These are phyloP conservation scores for Corythornis leucogaster DNA, from an alignment of 2,797 vertebrate genomes.

Conservation along the genomic window DNA sequence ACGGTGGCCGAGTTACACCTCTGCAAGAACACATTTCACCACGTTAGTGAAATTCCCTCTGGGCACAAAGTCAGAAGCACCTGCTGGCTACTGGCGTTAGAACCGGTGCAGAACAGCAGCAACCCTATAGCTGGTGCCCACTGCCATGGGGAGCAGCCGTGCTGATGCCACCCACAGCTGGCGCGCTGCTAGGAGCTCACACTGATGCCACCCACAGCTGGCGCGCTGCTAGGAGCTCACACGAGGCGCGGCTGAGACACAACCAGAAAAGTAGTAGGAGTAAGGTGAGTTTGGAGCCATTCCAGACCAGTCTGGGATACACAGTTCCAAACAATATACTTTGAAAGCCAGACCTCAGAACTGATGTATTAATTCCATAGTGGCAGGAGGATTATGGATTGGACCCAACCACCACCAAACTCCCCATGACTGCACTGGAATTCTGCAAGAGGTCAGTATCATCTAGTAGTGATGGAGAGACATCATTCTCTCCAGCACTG, in stretches of 20 bases:
- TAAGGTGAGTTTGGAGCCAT: neutral
- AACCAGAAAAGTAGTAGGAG: neutral
- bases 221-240: accelerated
- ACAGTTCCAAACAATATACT: neutral
- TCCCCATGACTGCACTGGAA: neutral
- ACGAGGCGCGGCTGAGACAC: neutral
- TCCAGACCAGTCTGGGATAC: neutral
- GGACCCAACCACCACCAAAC: neutral
- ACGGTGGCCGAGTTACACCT: accelerated
- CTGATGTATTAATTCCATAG: neutral
- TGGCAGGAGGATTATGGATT: neutral
- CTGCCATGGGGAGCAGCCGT: accelerated
- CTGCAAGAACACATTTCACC: neutral
- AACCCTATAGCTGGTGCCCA: neutral
- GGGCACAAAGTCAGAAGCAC: neutral
- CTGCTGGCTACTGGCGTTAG: neutral
- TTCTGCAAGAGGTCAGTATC: accelerated
- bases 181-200: accelerated
- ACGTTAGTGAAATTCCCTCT: accelerated
- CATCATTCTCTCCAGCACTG: neutral
- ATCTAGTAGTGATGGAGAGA: neutral
- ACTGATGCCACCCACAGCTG: neutral
- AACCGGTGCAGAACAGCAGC: neutral
- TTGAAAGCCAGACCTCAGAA: neutral
- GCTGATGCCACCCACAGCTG: neutral